Base-by-base conservation (phyloP, 2,797 vertebrate species). In the Danio kyathit region DNA sequence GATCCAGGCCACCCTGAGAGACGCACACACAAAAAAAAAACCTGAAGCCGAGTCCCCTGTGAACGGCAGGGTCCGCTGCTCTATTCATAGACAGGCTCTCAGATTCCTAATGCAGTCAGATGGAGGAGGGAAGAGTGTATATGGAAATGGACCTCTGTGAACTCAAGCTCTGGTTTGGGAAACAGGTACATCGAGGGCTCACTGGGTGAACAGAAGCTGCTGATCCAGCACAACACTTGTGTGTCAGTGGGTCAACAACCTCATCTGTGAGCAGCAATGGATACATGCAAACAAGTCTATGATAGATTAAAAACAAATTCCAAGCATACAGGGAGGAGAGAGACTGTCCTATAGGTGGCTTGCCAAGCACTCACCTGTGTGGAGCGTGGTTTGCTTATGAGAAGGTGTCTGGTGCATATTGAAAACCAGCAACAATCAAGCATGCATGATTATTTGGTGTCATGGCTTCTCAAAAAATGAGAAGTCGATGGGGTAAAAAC, bases 21-120 rank as follows among this genome's bases (percentile, higher is more conserved):
- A 77, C 76, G 49, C 40, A 12, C 57, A 79, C 41, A 70, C 81
- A 76, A 74, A 73, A 79, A 83, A 76, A 73, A 29, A 29, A 29
- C 77, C 75, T 79, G 72, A 69, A 86, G 66, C 80, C 17, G 65
- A 76, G 72, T 60, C 57, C 61, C 59, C 76, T 65, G 73, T 48
- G 80, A 85, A 78, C 72, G 8, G 73, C 70, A 82, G 43, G 65
- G 69, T 73, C 52, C n/a, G 16, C 72, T 52, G 78, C 52, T 69
- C 84, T 79, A 82, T 83, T 80, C 72, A 83, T 82, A 83, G 79
- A 52, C 65, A 59, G 60, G 65, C 76, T 87, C 79, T 86, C 74
- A 49, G 83, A 81, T 79, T 82, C 77, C 80, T 83, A 84, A 87
- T 60, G 74, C 65, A 86, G 77, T 75, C 76, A 80, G 70, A 81